Conservation (phyloP, 2,888 invertebrate species). For the Unio delphinus region DNA sequence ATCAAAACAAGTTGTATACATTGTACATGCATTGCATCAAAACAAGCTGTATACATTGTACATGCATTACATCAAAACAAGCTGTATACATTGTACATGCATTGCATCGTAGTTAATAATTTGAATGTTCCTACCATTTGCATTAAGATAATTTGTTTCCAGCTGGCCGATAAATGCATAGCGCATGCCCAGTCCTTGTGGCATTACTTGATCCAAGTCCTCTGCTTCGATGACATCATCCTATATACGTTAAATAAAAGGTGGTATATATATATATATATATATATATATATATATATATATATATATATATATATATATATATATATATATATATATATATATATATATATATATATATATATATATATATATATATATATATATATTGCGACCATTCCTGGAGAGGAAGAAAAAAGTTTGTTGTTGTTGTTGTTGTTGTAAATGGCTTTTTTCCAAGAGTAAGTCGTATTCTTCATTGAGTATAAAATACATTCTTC, state of each 20-base stretch:
- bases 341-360: neutral
- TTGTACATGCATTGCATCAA: neutral
- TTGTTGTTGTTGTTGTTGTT: too few relatives aligned
- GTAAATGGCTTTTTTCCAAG: too few relatives aligned
- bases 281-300: too few relatives aligned
- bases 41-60: too few relatives aligned
- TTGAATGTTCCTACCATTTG: constrained; percentile 66
- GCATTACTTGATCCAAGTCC: constrained; percentile 91
- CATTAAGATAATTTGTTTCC: constrained; percentile 94
- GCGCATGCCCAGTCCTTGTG: constrained; percentile 93
- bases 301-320: too few relatives aligned
- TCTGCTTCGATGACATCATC: constrained; percentile 86
- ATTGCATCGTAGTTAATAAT: neutral
- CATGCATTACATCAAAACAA: neutral
- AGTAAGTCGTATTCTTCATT: too few relatives aligned
- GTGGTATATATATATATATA: neutral
- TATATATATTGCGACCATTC: too few relatives aligned
- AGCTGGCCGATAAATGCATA: constrained; percentile 94
- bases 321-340: too few relatives aligned
- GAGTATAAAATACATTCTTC: too few relatives aligned
- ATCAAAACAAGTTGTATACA: too few relatives aligned
- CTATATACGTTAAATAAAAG: constrained; percentile 54
- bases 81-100: too few relatives aligned
- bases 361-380: neutral
- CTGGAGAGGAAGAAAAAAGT: too few relatives aligned